These are phyloP conservation scores for Magallana ariakensis DNA, from an alignment of 1,140 invertebrate genomes.

Conservation along the genomic window DNA sequence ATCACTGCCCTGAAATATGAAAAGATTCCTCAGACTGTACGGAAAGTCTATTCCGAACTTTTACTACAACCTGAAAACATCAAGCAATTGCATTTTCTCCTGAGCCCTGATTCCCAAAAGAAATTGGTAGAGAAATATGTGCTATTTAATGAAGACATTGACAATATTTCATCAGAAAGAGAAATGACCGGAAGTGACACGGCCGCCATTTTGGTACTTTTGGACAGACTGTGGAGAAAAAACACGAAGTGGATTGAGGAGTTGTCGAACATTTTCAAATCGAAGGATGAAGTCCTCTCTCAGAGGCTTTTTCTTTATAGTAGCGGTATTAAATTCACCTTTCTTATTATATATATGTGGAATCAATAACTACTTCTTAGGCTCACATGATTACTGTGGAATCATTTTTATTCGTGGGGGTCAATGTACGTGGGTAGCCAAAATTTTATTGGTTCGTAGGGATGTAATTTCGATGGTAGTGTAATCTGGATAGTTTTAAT, in stretches of 20 bases:
- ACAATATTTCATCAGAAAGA: neutral
- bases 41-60: neutral
- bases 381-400: no score
- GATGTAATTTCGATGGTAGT: no score
- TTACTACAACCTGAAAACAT: constrained; percentile 22
- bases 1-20: neutral
- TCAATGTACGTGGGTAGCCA: no score
- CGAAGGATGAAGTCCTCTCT: neutral
- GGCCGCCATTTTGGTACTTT: neutral
- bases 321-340: neutral
- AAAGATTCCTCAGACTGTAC: neutral
- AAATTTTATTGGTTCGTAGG: no score
- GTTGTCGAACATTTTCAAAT: neutral
- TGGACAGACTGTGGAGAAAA: neutral
- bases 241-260: neutral
- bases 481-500: no score
- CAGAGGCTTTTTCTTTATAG: neutral
- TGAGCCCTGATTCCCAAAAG: neutral
- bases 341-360: no score
- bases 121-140: neutral
- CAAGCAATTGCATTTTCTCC: neutral
- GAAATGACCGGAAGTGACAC: neutral
- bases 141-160: neutral
- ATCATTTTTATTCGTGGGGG: no score
- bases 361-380: no score